Evolutionary conservation across 2,113 vertebrate species (phyloP), one percentile per base, ranked within the genome.

Genomic region (Corythoichthys haematopterus): DNA sequence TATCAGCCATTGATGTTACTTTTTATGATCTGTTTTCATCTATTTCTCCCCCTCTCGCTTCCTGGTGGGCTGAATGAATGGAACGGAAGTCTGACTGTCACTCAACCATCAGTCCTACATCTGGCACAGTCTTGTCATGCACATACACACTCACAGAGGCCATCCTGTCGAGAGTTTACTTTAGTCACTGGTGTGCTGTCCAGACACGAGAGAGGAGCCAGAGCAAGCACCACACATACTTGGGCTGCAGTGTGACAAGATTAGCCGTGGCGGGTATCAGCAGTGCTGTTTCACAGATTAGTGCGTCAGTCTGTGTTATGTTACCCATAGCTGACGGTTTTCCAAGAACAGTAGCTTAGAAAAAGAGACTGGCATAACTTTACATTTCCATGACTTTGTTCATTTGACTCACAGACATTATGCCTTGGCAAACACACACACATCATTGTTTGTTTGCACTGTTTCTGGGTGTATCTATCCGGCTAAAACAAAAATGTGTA

Each of bases 21-120:
- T 84, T 28, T 85, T 86, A 78, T 84, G 75, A 84, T 87, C 76
- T 75, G 60, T 69, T 83, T 82, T 85, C 75, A 82, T 75, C 37
- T 57, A 51, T 28, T 46, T 68, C 50, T 59, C 13, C 52, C 63
- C 14, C 28, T 58, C 50, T 53, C 33, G 46, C 53, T 78, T 20
- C 64, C 65, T 57, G 56, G 62, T 77, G 58, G 65, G 77, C 69
- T 86, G 66, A 72, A 53, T 69, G 74, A 67, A 64, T 56, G 53
- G 51, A 66, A 64, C 36, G 64, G 65, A 73, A 78, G 50, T 61
- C 58, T 72, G 70, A 78, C 65, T 65, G 70, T 77, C 79, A 87
- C 77, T 64, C 69, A 82, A 80, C 80, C 64, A 62, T 77, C 72
- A 67, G 69, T 83, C 80, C 75, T 87, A 77, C 83, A 77, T 79